A percentile compares a stretch with the other conserved stretches of the same genome.
Evolutionary conservation across 2,888 invertebrate genomes (phyloP).

Genomic region (Argyresthia goedartella): DNA sequence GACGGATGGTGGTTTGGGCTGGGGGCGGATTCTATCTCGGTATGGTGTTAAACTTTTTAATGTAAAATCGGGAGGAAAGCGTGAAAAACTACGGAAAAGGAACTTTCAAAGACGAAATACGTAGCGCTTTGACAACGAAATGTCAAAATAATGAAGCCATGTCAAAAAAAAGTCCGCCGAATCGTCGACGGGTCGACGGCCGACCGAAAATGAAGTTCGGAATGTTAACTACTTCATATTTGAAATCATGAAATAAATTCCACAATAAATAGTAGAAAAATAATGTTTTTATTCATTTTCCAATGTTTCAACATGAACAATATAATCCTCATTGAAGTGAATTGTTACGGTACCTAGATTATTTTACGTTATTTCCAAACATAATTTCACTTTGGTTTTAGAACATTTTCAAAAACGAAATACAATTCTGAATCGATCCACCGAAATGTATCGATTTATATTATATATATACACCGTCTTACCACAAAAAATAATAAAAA

Average conservation of each 20-base stretch:
- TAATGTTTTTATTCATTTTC: too few relatives aligned
- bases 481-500: too few relatives aligned
- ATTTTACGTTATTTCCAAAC: too few relatives aligned
- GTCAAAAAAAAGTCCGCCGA: slow-evolving; percentile 66
- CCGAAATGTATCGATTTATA: too few relatives aligned
- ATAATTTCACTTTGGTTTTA: too few relatives aligned
- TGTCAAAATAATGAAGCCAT: slow-evolving; percentile 71
- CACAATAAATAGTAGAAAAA: too few relatives aligned
- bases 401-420: too few relatives aligned
- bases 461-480: too few relatives aligned
- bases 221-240: not conserved
- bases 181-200: slow-evolving; percentile 26
- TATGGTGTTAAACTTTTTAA: slow-evolving; percentile 27
- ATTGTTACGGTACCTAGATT: too few relatives aligned
- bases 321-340: too few relatives aligned
- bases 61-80: slow-evolving; percentile 33
- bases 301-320: too few relatives aligned
- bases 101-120: slow-evolving; percentile 58
- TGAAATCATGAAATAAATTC: not conserved
- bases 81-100: slow-evolving; percentile 39
- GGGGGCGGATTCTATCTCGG: slow-evolving; percentile 20
- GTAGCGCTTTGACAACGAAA: slow-evolving; percentile 70
- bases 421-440: too few relatives aligned
- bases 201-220: not conserved
- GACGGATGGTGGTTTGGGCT: slow-evolving; percentile 26